phyloP scores from a whole-genome alignment of 2,888 invertebrate species.

The Stenoptilia bipunctidactyla region DNA sequence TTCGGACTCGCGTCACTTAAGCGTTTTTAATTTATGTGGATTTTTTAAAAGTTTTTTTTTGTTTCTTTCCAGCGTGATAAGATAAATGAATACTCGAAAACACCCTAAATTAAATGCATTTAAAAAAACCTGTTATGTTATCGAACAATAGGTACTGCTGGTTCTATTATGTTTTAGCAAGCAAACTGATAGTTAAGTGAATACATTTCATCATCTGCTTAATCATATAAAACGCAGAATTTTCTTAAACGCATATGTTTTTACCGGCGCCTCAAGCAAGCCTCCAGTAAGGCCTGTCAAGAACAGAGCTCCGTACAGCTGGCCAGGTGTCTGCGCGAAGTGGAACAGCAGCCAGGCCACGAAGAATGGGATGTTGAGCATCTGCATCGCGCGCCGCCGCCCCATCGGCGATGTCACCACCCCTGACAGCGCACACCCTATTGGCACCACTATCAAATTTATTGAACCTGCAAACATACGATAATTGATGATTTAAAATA shows the following conservation, averaged over 20 bases:
- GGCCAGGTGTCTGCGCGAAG: slow-evolving; percentile 72
- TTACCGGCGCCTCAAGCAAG: slow-evolving; percentile 83
- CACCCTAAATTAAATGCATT: too few species aligned
- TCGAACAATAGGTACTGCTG: too few species aligned
- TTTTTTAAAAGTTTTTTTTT: too few species aligned
- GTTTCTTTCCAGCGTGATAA: too few species aligned
- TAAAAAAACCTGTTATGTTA: too few species aligned
- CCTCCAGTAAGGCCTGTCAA: slow-evolving; percentile 84
- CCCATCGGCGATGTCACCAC: slow-evolving; percentile 79
- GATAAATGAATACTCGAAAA: too few species aligned
- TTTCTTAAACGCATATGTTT: slow-evolving; percentile 21
- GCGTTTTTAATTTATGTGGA: too few species aligned
- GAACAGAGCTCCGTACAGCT: slow-evolving; percentile 78
- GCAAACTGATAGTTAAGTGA: too few species aligned
- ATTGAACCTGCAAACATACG: slow-evolving; percentile 75
- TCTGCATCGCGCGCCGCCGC: slow-evolving; percentile 81
- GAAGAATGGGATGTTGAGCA: slow-evolving; percentile 80
- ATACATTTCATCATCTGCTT: too few species aligned
- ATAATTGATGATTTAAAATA: neutral
- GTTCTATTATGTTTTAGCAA: too few species aligned
- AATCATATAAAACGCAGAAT: neutral
- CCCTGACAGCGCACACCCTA: slow-evolving; percentile 84
- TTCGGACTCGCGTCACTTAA: too few species aligned
- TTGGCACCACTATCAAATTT: slow-evolving; percentile 82
- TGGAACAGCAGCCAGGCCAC: slow-evolving; percentile 81